Base-by-base conservation (phyloP, 1,140 invertebrate genomes). In the Linepithema humile region DNA sequence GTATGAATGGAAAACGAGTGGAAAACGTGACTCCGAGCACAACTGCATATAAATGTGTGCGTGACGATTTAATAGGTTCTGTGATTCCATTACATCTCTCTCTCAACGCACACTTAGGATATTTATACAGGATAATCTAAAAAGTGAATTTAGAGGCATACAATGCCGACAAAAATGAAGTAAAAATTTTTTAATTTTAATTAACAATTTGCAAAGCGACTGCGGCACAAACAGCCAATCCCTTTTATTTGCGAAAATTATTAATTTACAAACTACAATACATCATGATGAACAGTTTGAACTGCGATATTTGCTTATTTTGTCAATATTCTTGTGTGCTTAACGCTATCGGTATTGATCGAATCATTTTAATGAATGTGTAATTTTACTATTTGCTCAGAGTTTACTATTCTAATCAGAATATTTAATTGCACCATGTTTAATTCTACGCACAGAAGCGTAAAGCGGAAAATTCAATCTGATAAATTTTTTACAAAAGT, bases 21-120 rank as follows among this genome's bases (percentile, higher is more conserved):
- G n/a, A n/a, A 38, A 45, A 80, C 83, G 59, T 77, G 83, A 57
- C 20, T 64, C 20, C 4, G 10, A 26, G 7, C n/a, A n/a, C n/a
- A n/a, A n/a, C n/a, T n/a, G n/a, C n/a, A n/a, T n/a, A n/a, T n/a
- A n/a, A n/a, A n/a, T n/a, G n/a, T n/a, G n/a, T n/a, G n/a, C n/a
- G n/a, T n/a, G n/a, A n/a, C n/a, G n/a, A n/a, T n/a, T n/a, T n/a
- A n/a, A n/a, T n/a, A n/a, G n/a, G n/a, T n/a, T n/a, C 3, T 9
- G 38, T 0, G 40, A 45, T 70, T 15, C 26, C n/a, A 15, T 50
- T 32, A 50, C 23, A 32, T 53, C n/a, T n/a, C n/a, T 32, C 9
- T 23, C 17, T 32, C 23, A 17, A 10, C 2, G 45, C 10, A 29
- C 5, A 17, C 12, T 50, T 20, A 32, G 50, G n/a, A 29, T 29